Evolutionary conservation across 2,888 invertebrate genomes (phyloP), one percentile per base, ranked within the genome.

Genomic region (Merodon equestris): DNA sequence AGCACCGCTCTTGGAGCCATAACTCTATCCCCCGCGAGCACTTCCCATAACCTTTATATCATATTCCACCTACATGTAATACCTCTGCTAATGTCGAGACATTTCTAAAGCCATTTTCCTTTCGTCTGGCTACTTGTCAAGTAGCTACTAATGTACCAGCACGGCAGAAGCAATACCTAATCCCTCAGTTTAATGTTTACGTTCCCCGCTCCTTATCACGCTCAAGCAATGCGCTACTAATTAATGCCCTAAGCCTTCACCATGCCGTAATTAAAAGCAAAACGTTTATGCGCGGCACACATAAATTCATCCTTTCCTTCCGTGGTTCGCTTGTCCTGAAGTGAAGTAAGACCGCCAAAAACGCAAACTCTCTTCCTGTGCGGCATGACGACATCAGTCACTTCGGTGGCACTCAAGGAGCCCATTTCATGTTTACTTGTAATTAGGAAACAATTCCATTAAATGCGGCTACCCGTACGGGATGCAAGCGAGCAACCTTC

Each of bases 401-500:
- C 7, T 27, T 2, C 7, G 27, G 27, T 7, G 3, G 7, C 27
- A 27, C 3, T 27, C 27, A 27, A 27, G 64, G 63, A 68, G 54
- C 68, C 63, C 40, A 38, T 64, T 63, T 68, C 79, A 70, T 79
- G 79, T 68, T 73, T 79, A 36, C 64, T 63, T 72, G 73, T 72
- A 72, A 79, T 79, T 79, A 79, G 73, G 58, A 70, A 68, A 42
- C 64, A 79, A 73, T 66, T 64, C 44, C 34, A 17, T 38, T 47
- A 45, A 47, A 48, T 60, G 60, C 60, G 68, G 77, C 67, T 77
- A 56, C 72, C 72, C 72, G 45, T 51, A 61, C 50, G 66, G 61
- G 67, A 77, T 79, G 73, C 73, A 73, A 73, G 58, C 53, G 68
- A 79, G 73, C 73, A 58, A n/a, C n/a, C n/a, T n/a, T n/a, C n/a